Evolutionary conservation across 2,113 vertebrate genomes (phyloP).

Genomic region (Proterorhinus semilunaris): DNA sequence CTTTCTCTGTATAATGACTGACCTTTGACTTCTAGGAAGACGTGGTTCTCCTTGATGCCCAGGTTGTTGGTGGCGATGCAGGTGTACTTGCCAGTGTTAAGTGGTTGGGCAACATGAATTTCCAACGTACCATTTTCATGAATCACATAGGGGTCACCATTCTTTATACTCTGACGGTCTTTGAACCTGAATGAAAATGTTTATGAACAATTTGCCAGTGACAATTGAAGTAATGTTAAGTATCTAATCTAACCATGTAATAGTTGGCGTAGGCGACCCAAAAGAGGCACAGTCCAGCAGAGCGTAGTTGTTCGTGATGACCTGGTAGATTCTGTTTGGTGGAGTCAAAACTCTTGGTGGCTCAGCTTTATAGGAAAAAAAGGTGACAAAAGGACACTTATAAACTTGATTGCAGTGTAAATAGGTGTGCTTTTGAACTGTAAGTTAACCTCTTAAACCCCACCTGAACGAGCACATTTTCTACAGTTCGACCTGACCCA

Average conservation of each 20-base stretch:
- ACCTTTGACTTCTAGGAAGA: constrained; percentile 93
- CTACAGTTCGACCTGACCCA: no score
- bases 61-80: constrained; percentile 91
- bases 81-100: constrained; percentile 86
- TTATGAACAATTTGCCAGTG: background rate
- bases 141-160: constrained; percentile 81
- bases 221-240: background rate
- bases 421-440: no score
- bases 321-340: constrained; percentile 84
- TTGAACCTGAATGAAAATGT: constrained; percentile 82
- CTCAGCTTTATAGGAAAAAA: constrained; percentile 79
- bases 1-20: constrained; percentile 42
- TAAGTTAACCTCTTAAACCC: no score
- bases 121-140: constrained; percentile 91
- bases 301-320: constrained; percentile 85
- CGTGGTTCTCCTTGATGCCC: constrained; percentile 87
- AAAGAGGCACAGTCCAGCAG: constrained; percentile 89
- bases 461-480: no score
- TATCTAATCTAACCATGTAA: constrained; percentile 84
- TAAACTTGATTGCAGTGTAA: no score
- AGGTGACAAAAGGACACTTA: background rate
- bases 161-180: constrained; percentile 83
- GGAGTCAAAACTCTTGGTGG: constrained; percentile 88
- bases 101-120: constrained; percentile 85
- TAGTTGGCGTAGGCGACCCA: constrained; percentile 88